Evolutionary conservation across 2,888 invertebrate species (phyloP).

Genomic region (Cephalotes varians): DNA sequence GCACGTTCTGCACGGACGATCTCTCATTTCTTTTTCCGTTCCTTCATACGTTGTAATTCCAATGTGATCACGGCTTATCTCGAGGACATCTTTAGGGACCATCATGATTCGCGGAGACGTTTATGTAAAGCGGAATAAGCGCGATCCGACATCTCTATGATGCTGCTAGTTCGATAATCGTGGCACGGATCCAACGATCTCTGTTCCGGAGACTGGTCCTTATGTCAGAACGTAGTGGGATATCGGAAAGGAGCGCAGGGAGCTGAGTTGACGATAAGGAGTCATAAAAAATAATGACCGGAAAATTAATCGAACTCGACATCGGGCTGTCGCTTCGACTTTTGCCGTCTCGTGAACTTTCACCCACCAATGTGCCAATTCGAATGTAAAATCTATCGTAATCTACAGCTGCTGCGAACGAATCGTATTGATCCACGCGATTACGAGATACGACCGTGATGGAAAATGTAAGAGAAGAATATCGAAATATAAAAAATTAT

Average conservation of each 20-base stretch:
- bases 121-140: conserved; percentile 79
- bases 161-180: conserved; percentile 77
- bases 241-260: conserved; percentile 26
- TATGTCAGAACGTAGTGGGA: conserved; percentile 36
- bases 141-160: conserved; percentile 62
- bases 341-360: conserved; percentile 79
- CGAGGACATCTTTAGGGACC: conserved; percentile 81
- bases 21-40: not conserved
- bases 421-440: not conserved
- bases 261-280: conserved; percentile 79
- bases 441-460: conserved; percentile 20
- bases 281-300: conserved; percentile 85
- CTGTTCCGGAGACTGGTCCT: conserved; percentile 22
- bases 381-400: conserved; percentile 41
- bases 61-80: conserved; percentile 74
- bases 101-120: conserved; percentile 79
- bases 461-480: not conserved
- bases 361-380: conserved; percentile 50
- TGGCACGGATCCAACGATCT: conserved; percentile 54
- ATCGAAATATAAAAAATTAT: too few species aligned
- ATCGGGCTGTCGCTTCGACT: conserved; percentile 81
- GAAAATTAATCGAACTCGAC: conserved; percentile 85
- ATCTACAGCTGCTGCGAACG: conserved; percentile 12
- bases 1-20: not conserved
- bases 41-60: conserved; percentile 11